A percentile compares a stretch with the other conserved stretches of the same genome.
These are phyloP conservation scores for Spilarctia lutea DNA, from an alignment of 2,888 invertebrate genomes.

Conservation along the genomic window DNA sequence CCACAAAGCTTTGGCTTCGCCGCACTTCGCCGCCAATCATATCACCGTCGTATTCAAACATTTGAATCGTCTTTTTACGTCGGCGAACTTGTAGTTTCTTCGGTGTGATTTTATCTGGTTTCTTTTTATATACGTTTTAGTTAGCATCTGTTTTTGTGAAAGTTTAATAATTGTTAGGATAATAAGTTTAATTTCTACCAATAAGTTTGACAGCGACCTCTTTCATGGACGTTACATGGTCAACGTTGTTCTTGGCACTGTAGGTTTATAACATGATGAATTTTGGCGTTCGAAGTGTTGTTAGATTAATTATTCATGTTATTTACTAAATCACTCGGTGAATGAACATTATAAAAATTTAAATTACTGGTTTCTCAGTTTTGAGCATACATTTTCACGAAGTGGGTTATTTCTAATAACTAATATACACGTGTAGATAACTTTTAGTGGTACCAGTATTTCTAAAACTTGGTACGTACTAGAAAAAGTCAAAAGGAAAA, in stretches of 20 bases:
- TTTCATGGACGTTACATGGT: neutral
- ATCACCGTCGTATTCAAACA: constrained; percentile 54
- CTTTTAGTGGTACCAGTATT: neutral
- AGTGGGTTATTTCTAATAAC: neutral
- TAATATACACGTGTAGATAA: neutral
- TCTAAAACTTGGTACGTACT: neutral
- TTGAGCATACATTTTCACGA: neutral
- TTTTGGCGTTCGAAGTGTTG: neutral
- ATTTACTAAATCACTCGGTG: neutral
- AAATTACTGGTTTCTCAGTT: neutral
- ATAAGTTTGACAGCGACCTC: neutral
- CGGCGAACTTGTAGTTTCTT: constrained; percentile 8
- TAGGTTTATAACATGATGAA: neutral
- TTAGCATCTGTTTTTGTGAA: neutral
- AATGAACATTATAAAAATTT: no score
- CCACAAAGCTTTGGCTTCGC: constrained; percentile 67
- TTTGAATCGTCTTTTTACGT: constrained; percentile 31
- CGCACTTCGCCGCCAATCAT: constrained; percentile 70
- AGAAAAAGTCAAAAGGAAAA: no score
- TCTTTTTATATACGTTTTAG: neutral
- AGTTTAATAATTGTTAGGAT: neutral
- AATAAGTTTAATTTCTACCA: neutral
- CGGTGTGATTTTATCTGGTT: constrained; percentile 14
- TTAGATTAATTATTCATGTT: neutral
- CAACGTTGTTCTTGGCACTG: neutral